Evolutionary conservation across 2,797 vertebrate genomes (phyloP).

Genomic region (Hippocampus kuda): DNA sequence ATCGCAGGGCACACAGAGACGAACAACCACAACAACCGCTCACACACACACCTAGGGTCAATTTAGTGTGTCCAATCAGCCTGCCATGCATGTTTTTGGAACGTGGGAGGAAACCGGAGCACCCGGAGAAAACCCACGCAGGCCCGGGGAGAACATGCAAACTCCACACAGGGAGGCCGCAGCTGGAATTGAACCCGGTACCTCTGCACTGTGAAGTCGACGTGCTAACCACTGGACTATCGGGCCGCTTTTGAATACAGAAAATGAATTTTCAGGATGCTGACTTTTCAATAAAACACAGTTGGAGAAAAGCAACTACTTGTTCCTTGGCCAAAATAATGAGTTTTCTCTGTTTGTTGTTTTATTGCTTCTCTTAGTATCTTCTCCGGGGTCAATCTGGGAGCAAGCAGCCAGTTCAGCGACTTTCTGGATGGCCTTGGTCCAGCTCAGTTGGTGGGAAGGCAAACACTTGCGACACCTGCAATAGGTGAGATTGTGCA

Average conservation of each 20-base stretch:
- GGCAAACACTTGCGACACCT: constrained; percentile 92
- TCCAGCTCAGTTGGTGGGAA: constrained; percentile 90
- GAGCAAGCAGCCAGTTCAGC: constrained; percentile 93
- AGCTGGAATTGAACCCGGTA: too few species aligned
- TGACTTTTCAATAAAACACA: neutral
- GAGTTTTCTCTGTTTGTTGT: neutral
- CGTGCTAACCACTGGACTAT: too few species aligned
- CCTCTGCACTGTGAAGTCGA: too few species aligned
- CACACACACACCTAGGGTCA: too few species aligned
- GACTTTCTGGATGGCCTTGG: constrained; percentile 95
- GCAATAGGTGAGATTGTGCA: constrained; percentile 75
- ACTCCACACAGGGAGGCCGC: too few species aligned
- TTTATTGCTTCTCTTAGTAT: constrained; percentile 63
- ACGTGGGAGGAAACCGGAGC: too few species aligned
- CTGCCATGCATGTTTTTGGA: too few species aligned
- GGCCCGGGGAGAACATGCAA: too few species aligned
- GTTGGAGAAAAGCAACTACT: neutral
- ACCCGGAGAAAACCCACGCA: too few species aligned
- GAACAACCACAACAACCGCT: too few species aligned
- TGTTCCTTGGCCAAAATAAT: neutral
- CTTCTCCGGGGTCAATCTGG: constrained; percentile 89
- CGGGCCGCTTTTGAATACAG: neutral
- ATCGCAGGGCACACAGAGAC: too few species aligned
- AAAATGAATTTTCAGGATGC: neutral
- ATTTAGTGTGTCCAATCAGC: too few species aligned